Evolutionary conservation across 2,113 vertebrate species (phyloP), one percentile per base, ranked within the genome.

Genomic region (Boleophthalmus pectinirostris): DNA sequence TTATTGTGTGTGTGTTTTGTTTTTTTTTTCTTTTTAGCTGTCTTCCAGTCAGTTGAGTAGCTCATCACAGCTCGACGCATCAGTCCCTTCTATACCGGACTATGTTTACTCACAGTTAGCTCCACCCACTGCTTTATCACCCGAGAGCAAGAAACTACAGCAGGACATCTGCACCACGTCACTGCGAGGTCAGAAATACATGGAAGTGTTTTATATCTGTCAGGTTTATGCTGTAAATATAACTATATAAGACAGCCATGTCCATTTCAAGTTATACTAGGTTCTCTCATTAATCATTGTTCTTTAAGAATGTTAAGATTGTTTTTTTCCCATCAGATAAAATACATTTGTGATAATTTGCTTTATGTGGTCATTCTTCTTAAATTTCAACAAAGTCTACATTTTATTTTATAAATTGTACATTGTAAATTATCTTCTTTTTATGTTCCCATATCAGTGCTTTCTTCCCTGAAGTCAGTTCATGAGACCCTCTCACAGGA

Each of bases 31-130:
- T 53, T 69, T 72, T 78, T 69, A 93, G 92, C 70, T 93, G 51
- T 89, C 88, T 24, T 90, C 86, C 58, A 89, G 83, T 73, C 88
- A 92, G 51, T 73, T 93, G 79, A 80, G 68, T 74, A 86, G 38
- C 82, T 85, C 91, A 0, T 77, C 92, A 1, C 89, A 93, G 68
- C 87, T 94, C 12, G 94, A 93, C 0, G 82, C 93, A 21, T 97
- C 97, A 0, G 94, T 96, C 47, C 95, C 96, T 77, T 97, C 96
- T 76, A 94, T 98, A 56, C 97, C 96, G 0, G 95, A 96, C 24
- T 96, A 95, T 74, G 92, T 96, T 70, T 95, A 94, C 83, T 82
- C 94, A 0, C 93, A 95, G 81, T 92, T 95, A 79, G 89, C 93
- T 76, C 94, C 93, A 0, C 87, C 93, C 0, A 76, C 89, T 20